Evolutionary conservation across 2,888 invertebrate genomes (phyloP), one percentile per base, ranked within the genome.

Genomic region (Callyntrura guangdongensis): DNA sequence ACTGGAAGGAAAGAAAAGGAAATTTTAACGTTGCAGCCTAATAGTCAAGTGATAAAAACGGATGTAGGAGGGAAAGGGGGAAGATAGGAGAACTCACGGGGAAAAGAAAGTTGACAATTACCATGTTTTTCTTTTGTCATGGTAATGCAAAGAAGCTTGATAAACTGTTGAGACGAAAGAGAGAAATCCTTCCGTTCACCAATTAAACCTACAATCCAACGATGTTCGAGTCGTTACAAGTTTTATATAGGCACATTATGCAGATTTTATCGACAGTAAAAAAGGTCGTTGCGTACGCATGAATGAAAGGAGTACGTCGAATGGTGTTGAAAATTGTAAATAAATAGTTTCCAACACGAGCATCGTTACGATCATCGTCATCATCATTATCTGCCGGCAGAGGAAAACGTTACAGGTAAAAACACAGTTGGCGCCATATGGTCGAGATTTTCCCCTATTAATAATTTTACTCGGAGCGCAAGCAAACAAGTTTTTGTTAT

Each of bases 381-480:
- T 79, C 49, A 74, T 49, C 49, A 14, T 79, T 27, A 79, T 79
- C 79, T 79, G 27, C 20, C 20, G 49, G 74, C 14, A 1, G 20
- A 61, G 61, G 27, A 17, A 25, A 79, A 56, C 56, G 59, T 59
- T 79, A 22, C 79, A 79, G 79, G 79, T 79, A 79, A 79, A 53
- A 79, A 36, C n/a, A 77, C 36, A 59, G 79, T 79, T 79, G 79
- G 79, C 56, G 79, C 79, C 79, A 79, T 79, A 79, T 79, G 79
- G 79, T 59, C 56, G 27, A 79, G 79, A 79, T 79, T 79, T 79
- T 59, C 53, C 56, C 79, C 79, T 56, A 79, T 79, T 56, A 79
- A 79, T 79, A 79, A 79, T 79, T 79, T 79, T 79, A 56, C 72
- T 47, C 17, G 45, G 25, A n/a, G 79, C 17, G 27, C 59, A 36